Percentiles rank a stretch among this genome's conserved stretches.
phyloP scores from a whole-genome alignment of 1,140 invertebrate genomes.

The Drosophila lini region DNA sequence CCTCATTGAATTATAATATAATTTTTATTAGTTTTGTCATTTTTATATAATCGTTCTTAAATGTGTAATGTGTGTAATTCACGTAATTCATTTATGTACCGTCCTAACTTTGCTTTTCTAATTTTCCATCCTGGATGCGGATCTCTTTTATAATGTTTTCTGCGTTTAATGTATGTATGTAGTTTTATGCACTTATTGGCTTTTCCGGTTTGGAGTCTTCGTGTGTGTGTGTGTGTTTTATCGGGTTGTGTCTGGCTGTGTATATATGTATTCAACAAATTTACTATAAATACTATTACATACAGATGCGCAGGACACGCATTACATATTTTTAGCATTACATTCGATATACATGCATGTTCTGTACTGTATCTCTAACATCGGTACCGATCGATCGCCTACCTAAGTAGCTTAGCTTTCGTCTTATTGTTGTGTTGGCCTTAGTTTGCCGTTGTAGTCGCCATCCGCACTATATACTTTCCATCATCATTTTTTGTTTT shows the following conservation, averaged over 20 bases:
- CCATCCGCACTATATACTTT: constrained; percentile 19
- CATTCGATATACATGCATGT: constrained; percentile 62
- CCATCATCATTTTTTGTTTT: constrained; percentile 2
- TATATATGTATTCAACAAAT: constrained; percentile 77
- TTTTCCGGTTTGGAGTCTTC: constrained; percentile 33
- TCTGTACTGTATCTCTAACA: constrained; percentile 39
- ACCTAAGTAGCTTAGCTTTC: constrained; percentile 69
- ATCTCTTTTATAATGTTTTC: constrained; percentile 59
- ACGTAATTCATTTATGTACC: constrained; percentile 70
- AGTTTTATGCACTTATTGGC: constrained; percentile 44
- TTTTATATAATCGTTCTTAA: constrained; percentile 82
- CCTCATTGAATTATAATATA: too few relatives aligned
- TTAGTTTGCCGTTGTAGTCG: constrained; percentile 24
- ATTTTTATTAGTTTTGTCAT: constrained; percentile 77
- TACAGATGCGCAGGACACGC: constrained; percentile 55
- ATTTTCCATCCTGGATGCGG: constrained; percentile 65
- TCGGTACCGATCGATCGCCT: constrained; percentile 60
- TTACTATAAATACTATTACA: constrained; percentile 71
- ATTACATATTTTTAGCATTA: constrained; percentile 62
- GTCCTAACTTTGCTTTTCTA: constrained; percentile 65
- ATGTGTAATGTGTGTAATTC: constrained; percentile 71
- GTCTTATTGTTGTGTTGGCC: constrained; percentile 54
- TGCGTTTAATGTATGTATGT: constrained; percentile 34
- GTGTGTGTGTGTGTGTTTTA: constrained; percentile 38
- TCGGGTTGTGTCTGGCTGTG: constrained; percentile 43